Percentiles rank a stretch among this genome's conserved stretches.
These are phyloP conservation scores for Zingel zingel DNA, from an alignment of 2,113 vertebrate species.

Conservation along the genomic window DNA sequence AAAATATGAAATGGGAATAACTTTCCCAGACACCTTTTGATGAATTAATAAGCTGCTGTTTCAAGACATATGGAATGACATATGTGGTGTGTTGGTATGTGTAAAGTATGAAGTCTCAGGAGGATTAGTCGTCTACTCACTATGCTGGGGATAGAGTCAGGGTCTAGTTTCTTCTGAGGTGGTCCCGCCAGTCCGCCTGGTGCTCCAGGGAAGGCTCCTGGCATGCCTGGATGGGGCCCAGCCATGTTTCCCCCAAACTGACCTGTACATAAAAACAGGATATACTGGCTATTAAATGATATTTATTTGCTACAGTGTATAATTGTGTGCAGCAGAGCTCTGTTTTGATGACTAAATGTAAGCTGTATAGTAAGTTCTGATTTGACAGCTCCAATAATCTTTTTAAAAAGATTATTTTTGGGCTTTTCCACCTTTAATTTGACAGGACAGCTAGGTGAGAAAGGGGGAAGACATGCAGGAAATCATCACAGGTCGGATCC, in stretches of 20 bases:
- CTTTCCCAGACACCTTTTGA: neutral
- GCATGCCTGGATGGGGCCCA: conserved; percentile 86
- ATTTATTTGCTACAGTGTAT: neutral
- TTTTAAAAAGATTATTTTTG: no score
- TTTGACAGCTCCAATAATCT: neutral
- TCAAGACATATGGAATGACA: conserved; percentile 6
- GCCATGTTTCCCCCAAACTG: conserved; percentile 88
- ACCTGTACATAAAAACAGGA: conserved; percentile 70
- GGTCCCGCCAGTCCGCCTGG: conserved; percentile 84
- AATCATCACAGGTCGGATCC: no score
- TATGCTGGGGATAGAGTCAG: conserved; percentile 92
- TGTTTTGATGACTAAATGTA: neutral
- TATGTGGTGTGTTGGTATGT: conserved; percentile 13
- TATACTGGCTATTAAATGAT: neutral
- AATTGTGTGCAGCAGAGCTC: neutral
- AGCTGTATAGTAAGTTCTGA: neutral
- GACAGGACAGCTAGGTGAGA: no score
- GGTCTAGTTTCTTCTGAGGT: conserved; percentile 93
- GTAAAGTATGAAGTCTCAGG: neutral
- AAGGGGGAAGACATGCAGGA: no score
- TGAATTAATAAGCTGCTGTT: neutral
- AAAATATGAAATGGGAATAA: neutral
- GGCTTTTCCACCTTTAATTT: no score
- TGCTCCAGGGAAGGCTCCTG: conserved; percentile 87
- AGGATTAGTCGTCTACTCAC: conserved; percentile 81